These are phyloP conservation scores for Oscheius myriophilus DNA, from an alignment of 2,888 invertebrate genomes.

Conservation along the genomic window DNA sequence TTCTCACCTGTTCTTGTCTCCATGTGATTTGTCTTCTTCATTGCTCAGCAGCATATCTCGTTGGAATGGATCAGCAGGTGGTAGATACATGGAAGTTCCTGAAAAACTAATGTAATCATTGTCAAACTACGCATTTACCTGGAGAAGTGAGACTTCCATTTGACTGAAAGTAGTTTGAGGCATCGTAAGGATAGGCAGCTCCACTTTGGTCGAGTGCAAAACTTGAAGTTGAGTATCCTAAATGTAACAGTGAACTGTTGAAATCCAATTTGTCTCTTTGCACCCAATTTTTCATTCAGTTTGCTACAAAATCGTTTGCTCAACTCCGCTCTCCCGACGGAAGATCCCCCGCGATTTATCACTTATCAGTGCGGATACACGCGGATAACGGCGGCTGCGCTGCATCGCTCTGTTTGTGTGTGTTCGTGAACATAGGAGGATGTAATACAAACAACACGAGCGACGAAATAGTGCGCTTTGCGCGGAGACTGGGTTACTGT, in stretches of 20 bases:
- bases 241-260: too few relatives aligned
- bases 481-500: conserved; percentile 22
- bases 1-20: conserved; percentile 40
- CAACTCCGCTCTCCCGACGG: not conserved
- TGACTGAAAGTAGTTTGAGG: conserved; percentile 42
- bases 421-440: conserved; percentile 34
- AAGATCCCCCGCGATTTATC: conserved; percentile 22
- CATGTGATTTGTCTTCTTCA: conserved; percentile 29
- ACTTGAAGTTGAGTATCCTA: conserved; percentile 14
- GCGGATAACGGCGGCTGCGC: conserved; percentile 27
- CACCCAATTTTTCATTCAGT: not conserved
- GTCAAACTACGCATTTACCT: not conserved
- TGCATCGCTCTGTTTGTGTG: conserved; percentile 31
- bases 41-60: conserved; percentile 35
- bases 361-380: conserved; percentile 26
- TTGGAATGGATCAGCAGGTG: conserved; percentile 55
- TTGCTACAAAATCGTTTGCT: not conserved
- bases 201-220: conserved; percentile 48
- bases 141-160: conserved; percentile 13
- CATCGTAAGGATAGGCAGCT: conserved; percentile 19
- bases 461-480: conserved; percentile 23
- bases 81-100: conserved; percentile 46
- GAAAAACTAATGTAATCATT: not conserved
- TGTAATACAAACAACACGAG: conserved; percentile 32
- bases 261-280: not conserved